Base-by-base conservation (phyloP, 2,888 invertebrate species). In the Anoplius nigerrimus region DNA sequence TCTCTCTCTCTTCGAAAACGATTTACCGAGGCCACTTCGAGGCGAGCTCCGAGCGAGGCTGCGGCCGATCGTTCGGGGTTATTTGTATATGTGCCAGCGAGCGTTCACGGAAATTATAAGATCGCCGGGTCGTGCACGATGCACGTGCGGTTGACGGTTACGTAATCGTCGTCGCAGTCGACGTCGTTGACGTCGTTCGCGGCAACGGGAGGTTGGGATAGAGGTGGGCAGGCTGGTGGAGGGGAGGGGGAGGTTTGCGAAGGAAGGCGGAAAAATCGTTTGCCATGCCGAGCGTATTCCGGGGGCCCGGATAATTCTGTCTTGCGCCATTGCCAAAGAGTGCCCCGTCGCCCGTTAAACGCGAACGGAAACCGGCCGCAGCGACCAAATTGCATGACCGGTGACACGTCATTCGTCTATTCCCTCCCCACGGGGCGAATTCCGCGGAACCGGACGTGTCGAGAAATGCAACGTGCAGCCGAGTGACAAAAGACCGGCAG, bases 11-110 rank as follows among this genome's bases (percentile, higher is more conserved):
- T 64, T 63, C 68, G 72, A 65, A 57, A 77, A 77, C 71, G 73
- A 76, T 78, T 79, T 79, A 79, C 74, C 74, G 74, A 76, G 74
- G 68, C 63, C 72, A 67, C 71, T 66, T 51, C 56, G 55, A 21
- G 46, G 51, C 46, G 48, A 21, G 48, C 34, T 57, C 21, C 65
- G 65, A 60, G 57, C 67, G 62, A 64, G 56, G 56, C 66, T 34
- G 34, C 34, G 34, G 55, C 24, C 74, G 61, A 66, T 70, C 70
- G 62, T 61, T 67, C 46, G 34, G 52, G 57, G 71, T 75, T 75
- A 71, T 75, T 74, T 71, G 74, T 74, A 67, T 68, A 70, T 18
- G 21, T 18, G 48, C 69, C 69, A 61, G 43, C 51, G 55, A 58
- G 52, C 62, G 62, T 56, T 63, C 65, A 45, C 57, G 66, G 67